A percentile compares a stretch with the other conserved stretches of the same genome.
These are phyloP conservation scores for Drosophila longiperda DNA, from an alignment of 2,888 invertebrate species.

Conservation along the genomic window DNA sequence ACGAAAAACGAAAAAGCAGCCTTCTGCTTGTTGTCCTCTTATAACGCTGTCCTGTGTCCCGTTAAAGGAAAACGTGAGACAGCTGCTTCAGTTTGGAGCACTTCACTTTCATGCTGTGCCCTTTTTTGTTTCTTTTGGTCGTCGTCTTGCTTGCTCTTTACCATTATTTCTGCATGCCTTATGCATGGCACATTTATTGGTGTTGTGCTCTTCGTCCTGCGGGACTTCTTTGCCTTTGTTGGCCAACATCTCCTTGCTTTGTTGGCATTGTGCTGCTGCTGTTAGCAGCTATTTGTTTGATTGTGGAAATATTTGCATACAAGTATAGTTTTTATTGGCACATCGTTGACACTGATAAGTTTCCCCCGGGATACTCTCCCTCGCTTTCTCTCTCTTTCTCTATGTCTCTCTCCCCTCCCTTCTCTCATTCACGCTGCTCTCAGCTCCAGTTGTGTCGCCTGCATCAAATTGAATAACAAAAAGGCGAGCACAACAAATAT, in stretches of 20 bases:
- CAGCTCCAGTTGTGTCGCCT: slow-evolving; percentile 17
- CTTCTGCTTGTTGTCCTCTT: slow-evolving; percentile 40
- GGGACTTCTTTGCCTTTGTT: slow-evolving; percentile 63
- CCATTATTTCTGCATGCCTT: slow-evolving; percentile 75
- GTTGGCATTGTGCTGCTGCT: slow-evolving; percentile 54
- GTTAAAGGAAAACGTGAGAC: slow-evolving; percentile 65
- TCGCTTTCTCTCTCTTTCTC: slow-evolving; percentile 8
- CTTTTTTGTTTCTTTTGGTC: slow-evolving; percentile 31
- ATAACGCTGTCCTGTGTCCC: slow-evolving; percentile 61
- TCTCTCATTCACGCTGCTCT: not conserved
- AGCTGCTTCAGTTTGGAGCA: slow-evolving; percentile 57
- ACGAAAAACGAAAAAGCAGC: slow-evolving; percentile 25
- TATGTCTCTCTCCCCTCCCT: not conserved
- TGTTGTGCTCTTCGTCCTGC: slow-evolving; percentile 44
- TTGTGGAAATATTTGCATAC: slow-evolving; percentile 80
- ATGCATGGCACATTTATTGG: slow-evolving; percentile 51
- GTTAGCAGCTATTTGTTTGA: slow-evolving; percentile 80
- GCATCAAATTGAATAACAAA: slow-evolving; percentile 67
- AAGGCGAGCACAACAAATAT: slow-evolving; percentile 2
- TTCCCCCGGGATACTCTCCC: slow-evolving; percentile 59
- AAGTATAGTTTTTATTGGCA: slow-evolving; percentile 80
- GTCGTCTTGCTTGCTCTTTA: slow-evolving; percentile 30
- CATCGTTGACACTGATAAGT: slow-evolving; percentile 81
- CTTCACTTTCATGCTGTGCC: slow-evolving; percentile 55
- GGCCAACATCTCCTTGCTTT: slow-evolving; percentile 46